Evolutionary conservation across 2,888 invertebrate genomes (phyloP).

Genomic region (Salticus scenicus): DNA sequence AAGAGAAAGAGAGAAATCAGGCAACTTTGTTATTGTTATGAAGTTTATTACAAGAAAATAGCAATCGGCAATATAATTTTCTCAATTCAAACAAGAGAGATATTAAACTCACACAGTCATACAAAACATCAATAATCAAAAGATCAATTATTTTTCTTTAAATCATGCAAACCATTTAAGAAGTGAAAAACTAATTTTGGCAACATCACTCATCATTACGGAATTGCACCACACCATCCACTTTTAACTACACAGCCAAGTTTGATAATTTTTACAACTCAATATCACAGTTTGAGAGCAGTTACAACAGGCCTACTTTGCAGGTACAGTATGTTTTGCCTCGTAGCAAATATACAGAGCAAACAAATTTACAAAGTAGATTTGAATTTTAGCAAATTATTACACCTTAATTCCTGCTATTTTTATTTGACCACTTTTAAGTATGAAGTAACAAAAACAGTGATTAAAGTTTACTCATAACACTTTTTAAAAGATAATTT

Average conservation of each 20-base stretch:
- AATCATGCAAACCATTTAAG: not conserved
- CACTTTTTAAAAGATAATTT: too few species aligned
- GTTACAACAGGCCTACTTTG: slow-evolving; percentile 25
- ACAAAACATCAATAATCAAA: slow-evolving; percentile 6
- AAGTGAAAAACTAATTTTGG: slow-evolving; percentile 23
- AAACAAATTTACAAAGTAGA: not conserved
- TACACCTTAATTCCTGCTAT: too few species aligned
- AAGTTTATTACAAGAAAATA: slow-evolving; percentile 33
- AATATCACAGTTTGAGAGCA: slow-evolving; percentile 32
- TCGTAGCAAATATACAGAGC: slow-evolving; percentile 11
- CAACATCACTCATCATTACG: not conserved
- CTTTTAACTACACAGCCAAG: slow-evolving; percentile 11
- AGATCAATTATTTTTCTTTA: not conserved
- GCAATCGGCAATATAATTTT: not conserved
- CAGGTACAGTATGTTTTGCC: slow-evolving; percentile 28
- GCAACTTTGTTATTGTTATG: slow-evolving; percentile 5
- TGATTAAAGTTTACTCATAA: too few species aligned
- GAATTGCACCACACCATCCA: not conserved
- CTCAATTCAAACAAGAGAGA: not conserved
- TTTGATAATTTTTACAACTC: slow-evolving; percentile 7
- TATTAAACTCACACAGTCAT: slow-evolving; percentile 19
- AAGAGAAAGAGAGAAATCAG: too few species aligned
- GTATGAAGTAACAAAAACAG: too few species aligned
- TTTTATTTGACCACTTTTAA: too few species aligned
- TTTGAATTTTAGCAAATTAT: not conserved